These are phyloP conservation scores for Empidonax traillii DNA, from an alignment of 2,113 vertebrate genomes.

Conservation along the genomic window DNA sequence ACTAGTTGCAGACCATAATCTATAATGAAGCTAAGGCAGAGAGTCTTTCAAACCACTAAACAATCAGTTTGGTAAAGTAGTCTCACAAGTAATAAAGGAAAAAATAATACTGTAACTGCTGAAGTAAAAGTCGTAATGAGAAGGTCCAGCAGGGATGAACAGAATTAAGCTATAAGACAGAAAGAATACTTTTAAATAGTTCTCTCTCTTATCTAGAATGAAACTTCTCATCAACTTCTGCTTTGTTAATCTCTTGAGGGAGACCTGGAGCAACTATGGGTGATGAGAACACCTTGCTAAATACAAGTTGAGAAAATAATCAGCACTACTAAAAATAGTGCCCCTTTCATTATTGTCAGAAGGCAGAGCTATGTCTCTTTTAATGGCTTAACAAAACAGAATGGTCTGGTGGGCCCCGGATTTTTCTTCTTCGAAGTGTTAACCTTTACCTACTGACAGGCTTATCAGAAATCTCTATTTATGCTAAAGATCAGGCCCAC, in stretches of 20 bases:
- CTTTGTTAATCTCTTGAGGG: background rate
- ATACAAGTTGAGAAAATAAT: constrained; percentile 12
- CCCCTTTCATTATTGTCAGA: background rate
- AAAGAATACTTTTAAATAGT: background rate
- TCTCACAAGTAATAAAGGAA: background rate
- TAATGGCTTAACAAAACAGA: background rate
- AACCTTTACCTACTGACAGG: background rate
- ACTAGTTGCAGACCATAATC: background rate
- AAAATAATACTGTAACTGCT: background rate
- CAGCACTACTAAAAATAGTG: background rate
- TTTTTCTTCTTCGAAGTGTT: background rate
- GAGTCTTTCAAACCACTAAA: background rate
- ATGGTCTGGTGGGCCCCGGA: background rate
- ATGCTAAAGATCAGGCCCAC: background rate
- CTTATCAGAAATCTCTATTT: background rate
- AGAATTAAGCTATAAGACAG: background rate
- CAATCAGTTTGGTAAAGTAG: background rate
- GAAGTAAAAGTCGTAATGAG: background rate
- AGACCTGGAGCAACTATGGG: background rate
- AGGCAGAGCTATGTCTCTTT: background rate
- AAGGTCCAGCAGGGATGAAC: background rate
- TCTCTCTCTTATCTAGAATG: background rate
- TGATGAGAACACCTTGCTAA: background rate
- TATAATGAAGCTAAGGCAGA: background rate
- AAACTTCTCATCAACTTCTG: background rate